A percentile compares a stretch with the other conserved stretches of the same genome.
Conservation (phyloP, 2,888 invertebrate genomes). For the Amblyjoppa proteus region DNA sequence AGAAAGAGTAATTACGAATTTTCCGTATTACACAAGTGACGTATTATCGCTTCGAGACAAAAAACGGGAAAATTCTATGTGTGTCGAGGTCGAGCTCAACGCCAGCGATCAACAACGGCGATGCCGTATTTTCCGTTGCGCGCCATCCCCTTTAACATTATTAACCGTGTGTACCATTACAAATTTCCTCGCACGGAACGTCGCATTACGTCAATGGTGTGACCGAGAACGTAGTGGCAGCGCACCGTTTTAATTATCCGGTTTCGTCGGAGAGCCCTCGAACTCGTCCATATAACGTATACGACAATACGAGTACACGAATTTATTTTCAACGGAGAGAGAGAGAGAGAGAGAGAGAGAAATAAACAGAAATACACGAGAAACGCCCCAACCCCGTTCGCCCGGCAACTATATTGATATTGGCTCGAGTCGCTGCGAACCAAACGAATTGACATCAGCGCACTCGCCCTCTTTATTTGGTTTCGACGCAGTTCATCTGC, state of each 20-base stretch:
- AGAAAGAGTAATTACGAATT: neutral
- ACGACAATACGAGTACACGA: neutral
- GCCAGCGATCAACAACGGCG: neutral
- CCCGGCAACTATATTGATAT: constrained; percentile 50
- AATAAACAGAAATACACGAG: neutral
- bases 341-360: neutral
- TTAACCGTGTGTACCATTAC: constrained; percentile 40
- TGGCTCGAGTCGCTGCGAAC: constrained; percentile 15
- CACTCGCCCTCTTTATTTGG: neutral
- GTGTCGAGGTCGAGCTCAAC: neutral
- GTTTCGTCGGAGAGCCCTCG: constrained; percentile 31
- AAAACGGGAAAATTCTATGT: neutral
- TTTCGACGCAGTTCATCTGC: neutral
- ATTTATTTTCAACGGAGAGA: constrained; percentile 41
- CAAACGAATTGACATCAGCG: constrained; percentile 47
- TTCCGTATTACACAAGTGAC: neutral
- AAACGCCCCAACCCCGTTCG: neutral
- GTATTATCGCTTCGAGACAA: neutral
- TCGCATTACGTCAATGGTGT: constrained; percentile 2
- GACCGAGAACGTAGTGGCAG: constrained; percentile 12
- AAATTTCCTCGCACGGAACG: constrained; percentile 29
- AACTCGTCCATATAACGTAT: neutral
- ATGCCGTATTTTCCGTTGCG: constrained; percentile 20
- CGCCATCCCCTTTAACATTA: constrained; percentile 28
- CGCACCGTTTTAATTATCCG: constrained; percentile 52